Evolutionary conservation across 2,113 vertebrate genomes (phyloP).

Genomic region (Sturnira hondurensis): DNA sequence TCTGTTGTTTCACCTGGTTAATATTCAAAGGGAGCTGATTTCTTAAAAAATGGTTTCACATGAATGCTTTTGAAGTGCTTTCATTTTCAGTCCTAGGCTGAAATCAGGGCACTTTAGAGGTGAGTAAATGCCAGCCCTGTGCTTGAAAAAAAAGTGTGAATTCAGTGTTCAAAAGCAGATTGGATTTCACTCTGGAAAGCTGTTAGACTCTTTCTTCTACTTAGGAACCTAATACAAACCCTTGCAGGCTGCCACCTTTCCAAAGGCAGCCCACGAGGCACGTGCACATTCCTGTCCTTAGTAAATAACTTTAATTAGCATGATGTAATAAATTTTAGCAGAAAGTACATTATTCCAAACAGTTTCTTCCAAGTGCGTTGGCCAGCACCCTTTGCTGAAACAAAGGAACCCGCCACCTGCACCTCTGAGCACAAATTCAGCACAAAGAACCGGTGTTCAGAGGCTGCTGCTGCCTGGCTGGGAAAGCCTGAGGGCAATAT

Average conservation of each 20-base stretch:
- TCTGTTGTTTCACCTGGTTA: background rate
- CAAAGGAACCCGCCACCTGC: conserved; percentile 31
- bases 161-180: background rate
- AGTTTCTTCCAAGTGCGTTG: background rate
- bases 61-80: conserved; percentile 15
- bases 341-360: conserved; percentile 3
- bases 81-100: background rate
- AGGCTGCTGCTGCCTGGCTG: background rate
- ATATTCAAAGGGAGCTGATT: background rate
- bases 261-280: background rate
- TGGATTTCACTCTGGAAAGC: conserved; percentile 32
- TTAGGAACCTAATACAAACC: background rate
- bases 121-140: background rate
- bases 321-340: conserved; percentile 26
- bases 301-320: conserved; percentile 32
- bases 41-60: background rate
- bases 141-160: background rate
- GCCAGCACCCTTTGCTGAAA: background rate
- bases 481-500: background rate
- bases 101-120: background rate
- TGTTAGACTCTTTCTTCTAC: background rate
- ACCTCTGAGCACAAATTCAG: background rate
- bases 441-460: conserved; percentile 47
- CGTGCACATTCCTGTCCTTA: background rate
- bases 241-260: background rate